These are phyloP conservation scores for Periophthalmodon schlosseri DNA, from an alignment of 2,113 vertebrate genomes.

Conservation along the genomic window DNA sequence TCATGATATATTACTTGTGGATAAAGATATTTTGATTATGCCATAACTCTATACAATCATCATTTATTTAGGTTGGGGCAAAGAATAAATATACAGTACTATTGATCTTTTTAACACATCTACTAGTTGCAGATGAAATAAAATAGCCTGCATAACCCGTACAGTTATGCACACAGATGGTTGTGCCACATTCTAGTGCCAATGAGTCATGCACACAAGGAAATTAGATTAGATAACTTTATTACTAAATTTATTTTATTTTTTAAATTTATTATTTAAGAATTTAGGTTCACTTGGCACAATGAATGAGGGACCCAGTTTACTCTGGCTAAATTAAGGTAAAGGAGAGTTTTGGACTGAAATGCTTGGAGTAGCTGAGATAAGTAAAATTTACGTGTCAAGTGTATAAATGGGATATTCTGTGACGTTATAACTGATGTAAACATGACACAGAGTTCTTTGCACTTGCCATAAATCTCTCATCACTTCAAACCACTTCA, in stretches of 20 bases:
- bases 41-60: no score
- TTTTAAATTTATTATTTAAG: no score
- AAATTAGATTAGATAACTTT: no score
- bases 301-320: background rate
- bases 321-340: background rate
- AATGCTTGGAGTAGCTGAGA: background rate
- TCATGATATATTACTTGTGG: background rate
- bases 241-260: no score
- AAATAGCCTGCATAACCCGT: no score
- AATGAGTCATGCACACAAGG: no score
- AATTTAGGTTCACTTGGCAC: no score
- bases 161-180: no score
- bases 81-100: background rate
- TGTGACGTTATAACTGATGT: background rate
- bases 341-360: background rate
- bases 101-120: background rate
- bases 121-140: background rate
- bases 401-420: background rate
- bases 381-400: background rate
- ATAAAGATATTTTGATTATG: background rate
- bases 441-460: background rate
- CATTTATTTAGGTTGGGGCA: background rate
- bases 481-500: conserved; percentile 33
- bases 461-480: conserved; percentile 40
- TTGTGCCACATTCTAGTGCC: no score